phyloP scores from a whole-genome alignment of 1,140 invertebrate species.

The Apis dorsata region DNA sequence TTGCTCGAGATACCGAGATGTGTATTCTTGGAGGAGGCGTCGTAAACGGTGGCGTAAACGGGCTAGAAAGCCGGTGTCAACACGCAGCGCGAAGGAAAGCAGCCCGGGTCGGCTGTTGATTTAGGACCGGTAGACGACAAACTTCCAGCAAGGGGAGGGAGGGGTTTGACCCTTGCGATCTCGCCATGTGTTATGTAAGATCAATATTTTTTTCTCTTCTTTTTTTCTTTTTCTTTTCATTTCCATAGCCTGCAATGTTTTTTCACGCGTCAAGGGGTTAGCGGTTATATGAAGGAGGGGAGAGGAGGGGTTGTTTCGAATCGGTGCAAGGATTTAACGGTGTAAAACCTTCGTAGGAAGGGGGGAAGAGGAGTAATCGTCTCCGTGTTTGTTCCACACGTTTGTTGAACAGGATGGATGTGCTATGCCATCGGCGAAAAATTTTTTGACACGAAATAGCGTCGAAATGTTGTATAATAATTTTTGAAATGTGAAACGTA shows the following conservation, averaged over 20 bases:
- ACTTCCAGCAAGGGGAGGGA: conserved; percentile 37
- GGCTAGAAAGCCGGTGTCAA: conserved; percentile 61
- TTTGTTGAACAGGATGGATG: too few species aligned
- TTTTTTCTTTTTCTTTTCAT: neutral
- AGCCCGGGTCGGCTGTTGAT: conserved; percentile 62
- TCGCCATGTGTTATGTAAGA: conserved; percentile 63
- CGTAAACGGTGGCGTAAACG: conserved; percentile 58
- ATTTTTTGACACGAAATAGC: too few species aligned
- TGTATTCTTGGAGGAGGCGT: conserved; percentile 36
- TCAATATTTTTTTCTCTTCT: conserved; percentile 65
- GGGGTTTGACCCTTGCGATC: conserved; percentile 61
- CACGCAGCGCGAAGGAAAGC: conserved; percentile 52
- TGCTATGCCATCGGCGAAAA: too few species aligned
- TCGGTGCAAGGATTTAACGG: neutral
- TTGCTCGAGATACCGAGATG: conserved; percentile 11
- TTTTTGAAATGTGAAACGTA: too few species aligned
- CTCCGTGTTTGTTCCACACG: neutral
- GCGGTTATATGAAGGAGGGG: neutral
- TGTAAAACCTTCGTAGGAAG: neutral
- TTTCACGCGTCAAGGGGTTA: neutral
- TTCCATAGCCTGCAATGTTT: conserved; percentile 33
- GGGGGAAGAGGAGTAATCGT: neutral
- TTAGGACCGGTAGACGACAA: conserved; percentile 69
- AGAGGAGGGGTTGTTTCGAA: neutral
- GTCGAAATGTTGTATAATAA: too few species aligned